phyloP scores from a whole-genome alignment of 2,113 vertebrate species.

The Andinoacara biseriatus region DNA sequence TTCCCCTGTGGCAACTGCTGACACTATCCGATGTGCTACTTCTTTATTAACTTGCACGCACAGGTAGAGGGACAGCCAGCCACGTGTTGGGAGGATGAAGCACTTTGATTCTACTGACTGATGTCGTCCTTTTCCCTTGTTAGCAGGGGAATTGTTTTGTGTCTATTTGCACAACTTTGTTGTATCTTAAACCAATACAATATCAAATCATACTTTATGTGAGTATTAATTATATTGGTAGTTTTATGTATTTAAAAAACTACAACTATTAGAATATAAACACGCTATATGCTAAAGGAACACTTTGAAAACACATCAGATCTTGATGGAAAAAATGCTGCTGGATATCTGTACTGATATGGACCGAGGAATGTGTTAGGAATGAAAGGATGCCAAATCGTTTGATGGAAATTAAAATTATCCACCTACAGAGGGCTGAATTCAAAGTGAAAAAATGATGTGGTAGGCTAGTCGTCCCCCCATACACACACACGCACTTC shows the following conservation, averaged over 20 bases:
- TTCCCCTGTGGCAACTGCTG: constrained; percentile 16
- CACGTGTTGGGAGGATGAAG: constrained; percentile 3
- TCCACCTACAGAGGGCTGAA: no score
- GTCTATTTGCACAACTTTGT: background rate
- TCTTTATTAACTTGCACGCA: constrained; percentile 10
- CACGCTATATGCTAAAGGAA: background rate
- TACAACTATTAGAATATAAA: background rate
- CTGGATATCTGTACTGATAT: no score
- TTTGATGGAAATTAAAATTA: no score
- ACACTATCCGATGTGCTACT: background rate
- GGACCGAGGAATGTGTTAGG: no score
- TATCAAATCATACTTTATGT: background rate
- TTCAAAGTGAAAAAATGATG: no score
- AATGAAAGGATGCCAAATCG: no score
- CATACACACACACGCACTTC: no score
- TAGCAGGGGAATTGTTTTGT: background rate
- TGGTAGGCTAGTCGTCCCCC: no score
- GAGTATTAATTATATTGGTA: background rate
- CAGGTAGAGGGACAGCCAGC: background rate
- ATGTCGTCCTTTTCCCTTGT: constrained; percentile 43
- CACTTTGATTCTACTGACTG: constrained; percentile 18
- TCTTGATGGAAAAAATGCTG: no score
- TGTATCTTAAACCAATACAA: background rate
- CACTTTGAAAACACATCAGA: no score
- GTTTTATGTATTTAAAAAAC: background rate